Evolutionary conservation across 2,797 vertebrate genomes (phyloP).

Genomic region (Balearica regulorum): DNA sequence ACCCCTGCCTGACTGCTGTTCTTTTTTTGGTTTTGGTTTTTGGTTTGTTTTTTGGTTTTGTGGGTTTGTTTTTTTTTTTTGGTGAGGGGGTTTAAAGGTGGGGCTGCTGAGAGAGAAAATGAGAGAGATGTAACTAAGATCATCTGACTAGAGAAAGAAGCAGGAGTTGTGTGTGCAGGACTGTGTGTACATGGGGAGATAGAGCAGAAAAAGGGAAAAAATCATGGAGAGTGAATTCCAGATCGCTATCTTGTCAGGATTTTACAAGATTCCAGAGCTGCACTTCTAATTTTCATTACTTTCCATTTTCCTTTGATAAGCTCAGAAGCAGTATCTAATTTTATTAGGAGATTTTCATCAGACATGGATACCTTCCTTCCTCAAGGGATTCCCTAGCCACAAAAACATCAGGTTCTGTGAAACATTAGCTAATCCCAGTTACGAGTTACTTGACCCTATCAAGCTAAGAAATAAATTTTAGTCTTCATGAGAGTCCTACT

Average conservation of each 20-base stretch:
- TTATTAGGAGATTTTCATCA: conserved; percentile 75
- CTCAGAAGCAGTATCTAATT: conserved; percentile 73
- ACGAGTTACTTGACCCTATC: conserved; percentile 69
- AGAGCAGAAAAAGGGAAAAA: not conserved
- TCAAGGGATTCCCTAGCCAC: conserved; percentile 66
- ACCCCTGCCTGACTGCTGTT: not conserved
- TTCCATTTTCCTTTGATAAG: conserved; percentile 69
- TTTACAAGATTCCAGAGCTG: conserved; percentile 62
- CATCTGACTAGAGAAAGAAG: not conserved
- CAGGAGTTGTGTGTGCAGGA: not conserved
- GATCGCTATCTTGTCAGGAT: conserved; percentile 50
- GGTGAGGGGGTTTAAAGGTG: not conserved
- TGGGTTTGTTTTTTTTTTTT: not conserved
- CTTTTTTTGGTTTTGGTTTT: not conserved
- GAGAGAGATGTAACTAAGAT: not conserved
- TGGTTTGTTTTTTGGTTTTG: rapidly evolving
- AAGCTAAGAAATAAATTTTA: conserved; percentile 69
- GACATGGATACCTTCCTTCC: conserved; percentile 67
- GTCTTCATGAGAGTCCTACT: conserved; percentile 65
- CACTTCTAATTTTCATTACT: conserved; percentile 72
- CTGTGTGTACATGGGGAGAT: not conserved
- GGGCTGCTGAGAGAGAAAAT: not conserved
- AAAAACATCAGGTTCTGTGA: conserved; percentile 72
- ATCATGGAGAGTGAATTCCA: conserved; percentile 38
- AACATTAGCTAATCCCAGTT: conserved; percentile 72